A percentile compares a stretch with the other conserved stretches of the same genome.
Evolutionary conservation across 2,113 vertebrate species (phyloP).

Genomic region (Acanthochromis polyacanthus): DNA sequence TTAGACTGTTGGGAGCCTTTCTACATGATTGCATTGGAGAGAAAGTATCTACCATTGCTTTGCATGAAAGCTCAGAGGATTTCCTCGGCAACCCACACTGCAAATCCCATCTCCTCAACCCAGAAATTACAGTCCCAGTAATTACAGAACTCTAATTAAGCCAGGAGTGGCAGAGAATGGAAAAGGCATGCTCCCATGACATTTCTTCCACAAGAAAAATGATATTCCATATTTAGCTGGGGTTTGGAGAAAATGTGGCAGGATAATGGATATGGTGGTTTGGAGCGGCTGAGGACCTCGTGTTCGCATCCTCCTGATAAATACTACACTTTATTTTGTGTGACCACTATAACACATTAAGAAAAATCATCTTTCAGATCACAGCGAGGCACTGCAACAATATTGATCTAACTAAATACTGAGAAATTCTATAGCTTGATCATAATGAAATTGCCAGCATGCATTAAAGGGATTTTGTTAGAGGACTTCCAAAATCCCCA

Average conservation of each 20-base stretch:
- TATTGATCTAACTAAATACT: conserved; percentile 44
- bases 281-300: conserved; percentile 51
- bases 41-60: conserved; percentile 51
- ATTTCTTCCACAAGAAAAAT: conserved; percentile 81
- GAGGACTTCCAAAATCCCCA: background rate
- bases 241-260: conserved; percentile 74
- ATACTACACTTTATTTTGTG: conserved; percentile 59
- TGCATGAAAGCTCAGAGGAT: conserved; percentile 66
- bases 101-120: conserved; percentile 62
- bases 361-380: conserved; percentile 49
- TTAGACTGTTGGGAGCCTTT: conserved; percentile 51
- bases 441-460: conserved; percentile 40
- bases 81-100: conserved; percentile 54
- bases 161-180: conserved; percentile 66
- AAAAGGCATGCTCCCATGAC: conserved; percentile 78
- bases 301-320: conserved; percentile 64
- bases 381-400: conserved; percentile 7
- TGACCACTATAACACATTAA: conserved; percentile 40
- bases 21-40: conserved; percentile 57
- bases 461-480: conserved; percentile 32
- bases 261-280: conserved; percentile 74
- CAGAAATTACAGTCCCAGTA: conserved; percentile 77
- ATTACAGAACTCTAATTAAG: conserved; percentile 82
- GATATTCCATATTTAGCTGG: conserved; percentile 77
- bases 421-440: conserved; percentile 43